Conservation (phyloP, 1,140 invertebrate genomes). For the Drosophila prosaltans region DNA sequence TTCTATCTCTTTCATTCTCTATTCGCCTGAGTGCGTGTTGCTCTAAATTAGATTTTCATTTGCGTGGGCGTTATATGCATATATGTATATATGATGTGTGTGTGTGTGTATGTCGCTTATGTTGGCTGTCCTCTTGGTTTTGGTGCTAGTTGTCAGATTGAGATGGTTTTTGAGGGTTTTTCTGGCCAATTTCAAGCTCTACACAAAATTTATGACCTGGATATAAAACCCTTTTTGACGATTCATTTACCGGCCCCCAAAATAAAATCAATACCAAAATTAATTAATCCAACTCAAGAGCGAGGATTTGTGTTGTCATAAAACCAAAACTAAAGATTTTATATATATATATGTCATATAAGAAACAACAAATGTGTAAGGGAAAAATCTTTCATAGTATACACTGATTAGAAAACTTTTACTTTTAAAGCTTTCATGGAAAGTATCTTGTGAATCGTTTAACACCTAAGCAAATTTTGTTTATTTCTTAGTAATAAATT, state of each 20-base stretch:
- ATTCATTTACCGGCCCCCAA: slow-evolving; percentile 6
- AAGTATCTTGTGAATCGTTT: too few species aligned
- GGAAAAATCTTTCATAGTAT: neutral
- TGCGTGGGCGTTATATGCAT: slow-evolving; percentile 37
- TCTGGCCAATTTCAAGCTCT: slow-evolving; percentile 37
- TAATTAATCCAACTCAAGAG: slow-evolving; percentile 1
- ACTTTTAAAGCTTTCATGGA: neutral
- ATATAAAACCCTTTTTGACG: slow-evolving; percentile 59
- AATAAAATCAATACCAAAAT: slow-evolving; percentile 20
- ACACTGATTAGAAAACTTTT: neutral
- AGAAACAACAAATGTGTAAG: neutral
- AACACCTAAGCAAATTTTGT: too few species aligned
- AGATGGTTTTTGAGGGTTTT: slow-evolving; percentile 9
- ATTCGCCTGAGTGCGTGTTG: slow-evolving; percentile 46
- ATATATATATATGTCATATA: neutral
- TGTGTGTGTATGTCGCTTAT: slow-evolving; percentile 22
- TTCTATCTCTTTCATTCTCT: neutral
- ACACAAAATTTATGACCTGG: slow-evolving; percentile 57
- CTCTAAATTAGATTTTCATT: slow-evolving; percentile 80
- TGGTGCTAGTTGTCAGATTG: slow-evolving; percentile 35
- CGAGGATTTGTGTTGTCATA: neutral
- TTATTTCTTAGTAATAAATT: too few species aligned
- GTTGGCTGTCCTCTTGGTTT: neutral
- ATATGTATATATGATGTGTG: slow-evolving; percentile 8
- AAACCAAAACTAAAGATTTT: neutral